Base-by-base conservation (phyloP, 1,140 invertebrate species). In the Hylaeus anthracinus region DNA sequence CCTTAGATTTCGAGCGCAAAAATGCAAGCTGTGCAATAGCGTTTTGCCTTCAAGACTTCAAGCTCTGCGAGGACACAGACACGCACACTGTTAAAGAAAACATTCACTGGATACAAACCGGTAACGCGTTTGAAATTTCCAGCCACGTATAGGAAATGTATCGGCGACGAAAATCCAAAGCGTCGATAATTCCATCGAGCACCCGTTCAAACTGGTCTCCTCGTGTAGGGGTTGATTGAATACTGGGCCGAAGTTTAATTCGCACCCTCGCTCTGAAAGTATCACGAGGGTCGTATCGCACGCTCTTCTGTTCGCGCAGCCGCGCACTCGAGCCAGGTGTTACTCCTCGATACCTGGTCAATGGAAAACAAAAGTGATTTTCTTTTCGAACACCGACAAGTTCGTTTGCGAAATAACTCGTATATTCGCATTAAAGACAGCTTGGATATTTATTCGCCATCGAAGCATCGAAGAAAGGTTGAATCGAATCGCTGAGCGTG, bases 161-260 rank as follows among this genome's bases (percentile, higher is more conserved):
- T 8, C 1, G 10, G 12, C 5, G 1, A 43, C 1, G 6, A 55
- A n/a, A 15, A 12, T 72, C n/a, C 48, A 5, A 51, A 37, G 3
- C 77, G 65, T 56, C 43, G 48, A 60, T 60, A 55, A 41, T 75
- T 53, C 55, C 53, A 48, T 51, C 77, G 72, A 73, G 41, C 64
- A 58, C 71, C 55, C 61, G 77, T 72, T 53, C 51, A 12, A 39
- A 73, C 12, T 66, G 65, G 66, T 79, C 82, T 56, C 65, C 77
- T 75, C 83, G 88, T 65, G 51, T 80, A 84, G 85, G 86, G 81
- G 86, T 88, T 86, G 85, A 82, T 87, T 87, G 81, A 86, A 79
- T 81, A 92, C 90, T 92, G 87, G 87, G 86, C 84, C 76, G 86
- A 90, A 89, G 82, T 90, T 92, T 87, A 90, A 91, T 89, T 90